Percentiles rank a stretch among this genome's conserved stretches.
Evolutionary conservation across 92 coral and sea anemone species (phyloP).

Genomic region (Epizoanthus ramosus): DNA sequence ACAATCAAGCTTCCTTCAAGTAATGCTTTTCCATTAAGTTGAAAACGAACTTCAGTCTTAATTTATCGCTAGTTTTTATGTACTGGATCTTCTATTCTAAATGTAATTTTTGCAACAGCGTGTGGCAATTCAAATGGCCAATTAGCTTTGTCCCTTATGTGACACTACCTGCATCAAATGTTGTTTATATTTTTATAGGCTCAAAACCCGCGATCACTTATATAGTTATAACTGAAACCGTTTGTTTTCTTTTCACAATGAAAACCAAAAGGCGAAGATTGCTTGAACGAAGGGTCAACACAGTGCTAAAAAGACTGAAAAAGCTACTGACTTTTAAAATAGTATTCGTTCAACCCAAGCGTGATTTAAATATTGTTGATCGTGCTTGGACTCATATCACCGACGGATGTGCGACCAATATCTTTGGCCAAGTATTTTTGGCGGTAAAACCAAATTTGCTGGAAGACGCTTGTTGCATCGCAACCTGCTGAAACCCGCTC

Average conservation of each 20-base stretch:
- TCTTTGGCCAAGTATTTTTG: constrained; percentile 24
- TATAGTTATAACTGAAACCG: constrained; percentile 31
- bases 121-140: constrained; percentile 43
- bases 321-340: not conserved
- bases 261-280: constrained; percentile 11
- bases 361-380: constrained; percentile 30
- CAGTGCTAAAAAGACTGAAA: not conserved
- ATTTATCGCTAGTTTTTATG: constrained; percentile 2
- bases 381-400: constrained; percentile 32
- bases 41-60: constrained; percentile 25
- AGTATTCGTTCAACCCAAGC: not conserved
- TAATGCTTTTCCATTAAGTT: constrained; percentile 1
- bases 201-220: constrained; percentile 1
- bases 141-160: constrained; percentile 44
- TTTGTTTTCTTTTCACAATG: constrained; percentile 30
- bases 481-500: constrained; percentile 37
- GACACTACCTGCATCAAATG: constrained; percentile 42
- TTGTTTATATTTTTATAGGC: constrained; percentile 19
- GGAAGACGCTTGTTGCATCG: constrained; percentile 52
- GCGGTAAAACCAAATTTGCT: constrained; percentile 47
- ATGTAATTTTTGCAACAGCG: constrained; percentile 25
- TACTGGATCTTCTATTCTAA: constrained; percentile 21
- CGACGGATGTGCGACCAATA: constrained; percentile 30
- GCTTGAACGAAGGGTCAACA: not conserved
- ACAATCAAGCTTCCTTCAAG: constrained; percentile 16